Evolutionary conservation across 2,888 invertebrate species (phyloP), one percentile per base, ranked within the genome.

Genomic region (Habroteleia sp.): DNA sequence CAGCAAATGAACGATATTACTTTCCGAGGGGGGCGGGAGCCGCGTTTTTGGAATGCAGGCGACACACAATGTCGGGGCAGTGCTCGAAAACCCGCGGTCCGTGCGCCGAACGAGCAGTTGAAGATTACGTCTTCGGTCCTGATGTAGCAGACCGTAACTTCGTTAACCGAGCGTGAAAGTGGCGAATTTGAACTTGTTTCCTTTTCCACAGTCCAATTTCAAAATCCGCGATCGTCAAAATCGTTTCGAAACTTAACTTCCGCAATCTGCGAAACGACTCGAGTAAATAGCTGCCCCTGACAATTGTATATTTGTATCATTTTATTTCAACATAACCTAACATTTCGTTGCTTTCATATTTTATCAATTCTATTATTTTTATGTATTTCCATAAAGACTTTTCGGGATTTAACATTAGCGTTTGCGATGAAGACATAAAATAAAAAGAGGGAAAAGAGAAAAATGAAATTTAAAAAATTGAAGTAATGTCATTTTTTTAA

Each of bases 91-190:
- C 58, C 37, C 66, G 50, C 58, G 63, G 42, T 44, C 66, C 62
- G 41, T 48, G 44, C 37, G 50, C 37, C 44, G 17, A 74, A 76
- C 69, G 58, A 56, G 58, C 58, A 54, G 71, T 46, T 62, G 62
- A 71, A 74, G 77, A 77, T 74, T 74, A 62, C 62, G 58, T 72
- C 71, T 63, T 44, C 62, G 66, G 52, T 68, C 23, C 63, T 44
- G 42, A 29, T 48, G 66, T 48, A 72, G 74, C 63, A 20, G 42
- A 77, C 77, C 68, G 71, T 66, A 68, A 66, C 66, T 74, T 74
- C 62, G 74, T 74, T 77, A 77, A 74, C 72, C 68, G 66, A 77
- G 63, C 74, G 60, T 77, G 77, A 72, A 77, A 74, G 77, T 72
- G 68, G 72, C 72, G 63, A 75, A 77, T 74, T 74, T 72, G 66